phyloP scores from a whole-genome alignment of 2,113 vertebrate genomes.

The Uropsilus gracilis region DNA sequence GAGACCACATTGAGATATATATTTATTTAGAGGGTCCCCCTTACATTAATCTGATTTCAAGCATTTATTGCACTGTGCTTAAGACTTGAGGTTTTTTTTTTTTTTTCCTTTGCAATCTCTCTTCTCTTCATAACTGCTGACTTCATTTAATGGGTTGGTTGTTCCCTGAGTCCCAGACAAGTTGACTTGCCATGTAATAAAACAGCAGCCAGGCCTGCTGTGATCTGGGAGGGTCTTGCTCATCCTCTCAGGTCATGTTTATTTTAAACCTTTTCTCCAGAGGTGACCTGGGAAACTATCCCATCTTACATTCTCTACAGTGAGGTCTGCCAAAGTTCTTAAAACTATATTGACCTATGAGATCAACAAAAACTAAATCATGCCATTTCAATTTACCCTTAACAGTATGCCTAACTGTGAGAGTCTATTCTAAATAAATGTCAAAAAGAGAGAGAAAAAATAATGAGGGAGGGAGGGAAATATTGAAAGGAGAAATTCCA shows the following conservation, averaged over 20 bases:
- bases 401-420: slow-evolving; percentile 2
- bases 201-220: slow-evolving; percentile 43
- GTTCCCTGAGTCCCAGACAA: background rate
- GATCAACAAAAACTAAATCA: background rate
- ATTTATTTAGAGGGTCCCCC: background rate
- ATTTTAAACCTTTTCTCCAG: slow-evolving; percentile 56
- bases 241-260: slow-evolving; percentile 43
- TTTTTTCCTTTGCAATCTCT: slow-evolving; percentile 17
- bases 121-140: slow-evolving; percentile 10
- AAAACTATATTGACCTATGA: slow-evolving; percentile 23
- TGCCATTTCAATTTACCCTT: slow-evolving; percentile 12
- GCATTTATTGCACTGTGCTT: background rate
- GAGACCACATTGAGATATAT: background rate
- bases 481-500: background rate
- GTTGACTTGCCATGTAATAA: background rate
- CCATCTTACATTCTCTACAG: background rate
- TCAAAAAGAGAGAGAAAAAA: background rate
- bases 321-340: slow-evolving; percentile 67
- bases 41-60: slow-evolving; percentile 16
- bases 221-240: slow-evolving; percentile 4
- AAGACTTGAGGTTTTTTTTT: slow-evolving; percentile 12
- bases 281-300: slow-evolving; percentile 22
- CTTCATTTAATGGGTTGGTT: background rate
- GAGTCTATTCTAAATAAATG: slow-evolving; percentile 7
- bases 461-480: background rate